Base-by-base conservation (phyloP, 2,113 vertebrate species). In the Catharus bicknelli region DNA sequence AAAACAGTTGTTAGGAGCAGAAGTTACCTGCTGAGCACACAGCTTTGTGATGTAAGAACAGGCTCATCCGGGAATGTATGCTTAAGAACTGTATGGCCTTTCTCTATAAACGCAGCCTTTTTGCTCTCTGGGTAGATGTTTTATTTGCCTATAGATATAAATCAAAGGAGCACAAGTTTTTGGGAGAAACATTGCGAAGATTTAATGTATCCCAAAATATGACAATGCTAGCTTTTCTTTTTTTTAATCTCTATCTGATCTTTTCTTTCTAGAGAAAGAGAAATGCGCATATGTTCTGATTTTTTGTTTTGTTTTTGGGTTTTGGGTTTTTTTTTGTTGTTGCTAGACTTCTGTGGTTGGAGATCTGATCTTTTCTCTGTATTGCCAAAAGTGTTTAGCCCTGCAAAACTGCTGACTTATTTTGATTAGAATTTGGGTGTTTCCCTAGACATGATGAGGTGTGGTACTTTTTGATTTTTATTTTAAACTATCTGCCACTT, bases 1-100 rank as follows among this genome's bases (percentile, higher is more conserved):
- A 43, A 29, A 89, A 7, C 40, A 73, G 85, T 91, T 86, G 81
- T 47, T 86, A 83, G 64, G 42, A 70, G 50, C 77, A 68, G 74
- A 90, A 74, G 51, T 61, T 86, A 81, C 78, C 78, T 93, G 78
- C 82, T 90, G 85, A 95, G 82, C 64, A 73, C 30, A 36, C 69
- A 90, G 64, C 61, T 84, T 84, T 86, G 29, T 42, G 58, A 15
- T 80, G 74, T 87, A 57, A 40, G 43, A 81, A 62, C 27, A 69
- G 43, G 13, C 47, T 66, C 59, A 10, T 47, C 27, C 9, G 7
- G 58, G 61, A 89, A 57, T 19, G 12, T 38, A 11, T n/a, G 25
- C 32, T 70, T 82, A 43, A 74, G 57, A 94, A 26, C 64, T 90
- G 0, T 43, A 25, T 57, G 57, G 30, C 25, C 16, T 58, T 67